Evolutionary conservation across 2,113 vertebrate genomes (phyloP).

Genomic region (Hemiprocne comata): DNA sequence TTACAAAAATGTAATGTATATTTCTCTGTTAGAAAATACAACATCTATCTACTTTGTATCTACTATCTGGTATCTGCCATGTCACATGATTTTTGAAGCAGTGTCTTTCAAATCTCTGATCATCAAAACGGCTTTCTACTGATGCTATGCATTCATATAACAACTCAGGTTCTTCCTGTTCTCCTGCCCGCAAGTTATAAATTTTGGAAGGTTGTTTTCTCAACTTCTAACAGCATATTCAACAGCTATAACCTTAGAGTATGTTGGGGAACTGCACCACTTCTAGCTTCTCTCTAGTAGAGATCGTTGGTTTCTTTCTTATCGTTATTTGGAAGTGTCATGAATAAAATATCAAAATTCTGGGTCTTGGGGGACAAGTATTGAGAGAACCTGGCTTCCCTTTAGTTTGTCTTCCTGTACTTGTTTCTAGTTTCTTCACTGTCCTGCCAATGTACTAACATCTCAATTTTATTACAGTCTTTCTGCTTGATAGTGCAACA

Average conservation of each 20-base stretch:
- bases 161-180: rapidly evolving
- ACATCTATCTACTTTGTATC: not conserved
- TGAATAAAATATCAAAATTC: not conserved
- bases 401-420: not conserved
- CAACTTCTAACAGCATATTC: not conserved
- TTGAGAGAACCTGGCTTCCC: not conserved
- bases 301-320: not conserved
- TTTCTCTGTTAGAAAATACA: not conserved
- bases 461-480: not conserved
- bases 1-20: not conserved
- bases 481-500: not conserved
- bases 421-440: not conserved
- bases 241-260: not conserved
- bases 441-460: not conserved
- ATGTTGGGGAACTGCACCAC: not conserved
- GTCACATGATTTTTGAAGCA: not conserved
- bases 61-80: too few relatives aligned
- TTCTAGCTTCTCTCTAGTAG: not conserved
- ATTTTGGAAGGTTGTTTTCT: not conserved
- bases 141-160: not conserved
- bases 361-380: not conserved
- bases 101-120: not conserved
- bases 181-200: too few relatives aligned
- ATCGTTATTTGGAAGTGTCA: not conserved
- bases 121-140: not conserved